Evolutionary conservation across 2,888 invertebrate genomes (phyloP).

Genomic region (Baccha elongata): DNA sequence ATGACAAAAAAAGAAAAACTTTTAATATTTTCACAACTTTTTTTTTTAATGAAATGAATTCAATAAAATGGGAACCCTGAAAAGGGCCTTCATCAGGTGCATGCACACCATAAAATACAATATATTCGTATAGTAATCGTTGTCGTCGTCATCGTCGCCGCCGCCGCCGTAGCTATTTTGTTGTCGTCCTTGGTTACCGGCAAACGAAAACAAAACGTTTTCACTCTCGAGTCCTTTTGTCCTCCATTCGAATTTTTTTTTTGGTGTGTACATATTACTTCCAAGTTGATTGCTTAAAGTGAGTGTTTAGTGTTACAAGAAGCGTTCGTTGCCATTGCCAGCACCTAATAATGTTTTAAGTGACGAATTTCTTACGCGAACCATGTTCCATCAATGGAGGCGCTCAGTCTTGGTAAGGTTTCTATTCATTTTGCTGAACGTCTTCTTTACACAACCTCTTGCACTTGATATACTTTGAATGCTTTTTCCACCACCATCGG

Average conservation of each 20-base stretch:
- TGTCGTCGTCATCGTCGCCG: not conserved
- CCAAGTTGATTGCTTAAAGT: constrained; percentile 63
- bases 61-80: constrained; percentile 32
- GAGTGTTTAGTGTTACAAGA: constrained; percentile 28
- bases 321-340: constrained; percentile 4
- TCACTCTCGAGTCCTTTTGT: constrained; percentile 44
- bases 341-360: constrained; percentile 12
- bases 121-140: not conserved
- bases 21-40: not conserved
- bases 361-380: constrained; percentile 33
- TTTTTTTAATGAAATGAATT: not conserved
- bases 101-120: not conserved
- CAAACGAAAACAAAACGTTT: constrained; percentile 58
- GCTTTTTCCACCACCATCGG: constrained; percentile 36
- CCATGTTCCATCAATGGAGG: constrained; percentile 43
- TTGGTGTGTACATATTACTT: constrained; percentile 35
- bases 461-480: constrained; percentile 65
- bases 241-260: constrained; percentile 8
- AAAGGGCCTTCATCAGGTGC: not conserved
- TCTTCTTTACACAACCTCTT: constrained; percentile 39
- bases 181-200: constrained; percentile 61
- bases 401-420: constrained; percentile 60
- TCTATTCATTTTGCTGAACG: constrained; percentile 41
- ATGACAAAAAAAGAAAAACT: too few relatives aligned
- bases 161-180: not conserved